Conservation (phyloP, 2,888 invertebrate species). For the Phytoseiulus persimilis region DNA sequence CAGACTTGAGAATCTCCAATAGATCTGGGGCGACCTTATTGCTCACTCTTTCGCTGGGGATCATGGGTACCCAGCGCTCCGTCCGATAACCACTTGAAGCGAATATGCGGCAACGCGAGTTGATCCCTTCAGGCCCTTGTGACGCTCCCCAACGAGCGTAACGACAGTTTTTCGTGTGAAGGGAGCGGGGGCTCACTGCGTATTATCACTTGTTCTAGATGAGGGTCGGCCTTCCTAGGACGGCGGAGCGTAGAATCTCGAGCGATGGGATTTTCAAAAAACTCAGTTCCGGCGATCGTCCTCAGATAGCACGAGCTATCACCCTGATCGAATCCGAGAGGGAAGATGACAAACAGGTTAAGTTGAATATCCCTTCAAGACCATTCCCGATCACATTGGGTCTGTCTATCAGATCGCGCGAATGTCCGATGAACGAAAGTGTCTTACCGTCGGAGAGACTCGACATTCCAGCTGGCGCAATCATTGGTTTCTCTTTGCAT, state of each 20-base stretch:
- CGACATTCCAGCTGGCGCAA: not conserved
- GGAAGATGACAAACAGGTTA: not conserved
- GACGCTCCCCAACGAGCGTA: no score
- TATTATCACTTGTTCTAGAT: not conserved
- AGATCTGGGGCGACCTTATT: no score
- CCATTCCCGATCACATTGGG: not conserved
- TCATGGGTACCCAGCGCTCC: no score
- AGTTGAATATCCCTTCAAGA: no score
- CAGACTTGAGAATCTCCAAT: no score
- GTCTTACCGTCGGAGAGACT: not conserved
- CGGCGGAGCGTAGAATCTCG: not conserved
- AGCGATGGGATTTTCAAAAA: constrained; percentile 36
- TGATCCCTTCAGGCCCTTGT: no score
- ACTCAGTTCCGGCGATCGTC: constrained; percentile 47
- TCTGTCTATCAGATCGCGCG: not conserved
- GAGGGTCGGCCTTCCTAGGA: not conserved
- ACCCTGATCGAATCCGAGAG: constrained; percentile 50
- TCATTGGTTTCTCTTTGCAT: not conserved
- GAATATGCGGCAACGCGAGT: no score
- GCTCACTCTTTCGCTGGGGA: no score
- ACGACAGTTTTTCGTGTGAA: no score
- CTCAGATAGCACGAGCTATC: constrained; percentile 50
- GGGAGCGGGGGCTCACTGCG: no score
- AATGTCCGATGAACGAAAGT: not conserved
- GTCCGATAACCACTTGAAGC: no score